phyloP scores from a whole-genome alignment of 2,888 invertebrate genomes.

The Hedya salicella region DNA sequence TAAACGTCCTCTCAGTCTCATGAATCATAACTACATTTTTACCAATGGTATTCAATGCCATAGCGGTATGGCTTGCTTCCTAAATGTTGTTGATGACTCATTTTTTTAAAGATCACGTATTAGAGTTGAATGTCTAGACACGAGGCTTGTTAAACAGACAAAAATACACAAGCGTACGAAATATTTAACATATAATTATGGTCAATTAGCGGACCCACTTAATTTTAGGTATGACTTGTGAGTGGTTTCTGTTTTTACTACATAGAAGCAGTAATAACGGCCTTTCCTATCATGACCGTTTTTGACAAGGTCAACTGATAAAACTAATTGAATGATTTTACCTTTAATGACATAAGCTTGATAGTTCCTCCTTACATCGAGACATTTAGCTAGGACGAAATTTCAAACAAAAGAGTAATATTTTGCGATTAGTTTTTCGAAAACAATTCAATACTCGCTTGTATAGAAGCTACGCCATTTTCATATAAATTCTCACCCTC shows the following conservation, averaged over 20 bases:
- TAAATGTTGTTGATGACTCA: slow-evolving; percentile 35
- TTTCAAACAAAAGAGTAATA: too few relatives aligned
- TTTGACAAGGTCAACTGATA: too few relatives aligned
- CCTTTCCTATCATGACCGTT: too few relatives aligned
- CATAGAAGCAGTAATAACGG: too few relatives aligned
- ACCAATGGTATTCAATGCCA: slow-evolving; percentile 33
- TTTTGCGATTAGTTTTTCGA: too few relatives aligned
- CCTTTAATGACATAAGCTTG: too few relatives aligned
- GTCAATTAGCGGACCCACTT: background rate
- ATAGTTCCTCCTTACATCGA: too few relatives aligned
- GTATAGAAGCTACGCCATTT: too few relatives aligned
- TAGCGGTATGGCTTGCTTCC: slow-evolving; percentile 4
- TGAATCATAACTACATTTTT: slow-evolving; percentile 35
- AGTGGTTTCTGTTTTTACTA: background rate
- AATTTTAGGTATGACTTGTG: background rate
- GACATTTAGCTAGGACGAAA: too few relatives aligned
- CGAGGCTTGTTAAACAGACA: background rate
- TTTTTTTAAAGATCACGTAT: slow-evolving; percentile 26
- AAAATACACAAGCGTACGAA: background rate
- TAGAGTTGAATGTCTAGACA: slow-evolving; percentile 28
- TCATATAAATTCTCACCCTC: too few relatives aligned
- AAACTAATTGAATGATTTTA: too few relatives aligned
- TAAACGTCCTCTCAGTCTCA: background rate
- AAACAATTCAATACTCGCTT: too few relatives aligned
- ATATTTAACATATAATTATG: slow-evolving; percentile 12